phyloP scores from a whole-genome alignment of 1,140 invertebrate genomes.

The Pseudomyrmex concolor region DNA sequence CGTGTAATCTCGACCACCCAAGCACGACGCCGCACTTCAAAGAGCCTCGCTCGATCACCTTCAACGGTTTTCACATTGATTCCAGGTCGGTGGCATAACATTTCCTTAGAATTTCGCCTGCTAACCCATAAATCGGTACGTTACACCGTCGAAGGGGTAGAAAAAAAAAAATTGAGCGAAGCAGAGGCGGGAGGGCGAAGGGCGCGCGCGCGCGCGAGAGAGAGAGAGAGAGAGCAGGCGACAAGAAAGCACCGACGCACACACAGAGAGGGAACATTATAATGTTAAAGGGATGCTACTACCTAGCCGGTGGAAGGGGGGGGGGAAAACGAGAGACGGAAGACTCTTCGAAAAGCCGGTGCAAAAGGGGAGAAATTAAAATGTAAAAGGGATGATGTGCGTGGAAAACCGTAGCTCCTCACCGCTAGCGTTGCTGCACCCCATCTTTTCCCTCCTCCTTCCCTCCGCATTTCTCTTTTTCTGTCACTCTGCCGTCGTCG shows the following conservation, averaged over 20 bases:
- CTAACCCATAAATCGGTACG: conserved; percentile 81
- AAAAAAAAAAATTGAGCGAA: conserved; percentile 63
- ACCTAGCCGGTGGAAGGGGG: conserved; percentile 67
- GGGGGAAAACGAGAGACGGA: conserved; percentile 38
- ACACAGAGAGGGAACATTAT: conserved; percentile 77
- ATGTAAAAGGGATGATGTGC: conserved; percentile 84
- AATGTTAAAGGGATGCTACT: conserved; percentile 83
- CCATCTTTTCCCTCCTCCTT: conserved; percentile 14
- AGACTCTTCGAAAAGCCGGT: conserved; percentile 78
- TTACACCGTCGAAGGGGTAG: conserved; percentile 74
- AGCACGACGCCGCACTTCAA: conserved; percentile 5
- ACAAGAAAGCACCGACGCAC: conserved; percentile 16
- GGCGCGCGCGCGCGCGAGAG: background rate
- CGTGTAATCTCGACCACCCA: background rate
- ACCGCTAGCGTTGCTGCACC: background rate
- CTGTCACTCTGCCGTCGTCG: conserved; percentile 5
- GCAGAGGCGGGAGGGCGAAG: conserved; percentile 51
- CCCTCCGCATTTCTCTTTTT: conserved; percentile 42
- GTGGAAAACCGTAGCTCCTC: conserved; percentile 77
- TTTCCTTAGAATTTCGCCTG: conserved; percentile 79
- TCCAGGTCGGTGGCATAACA: conserved; percentile 80
- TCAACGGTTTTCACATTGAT: conserved; percentile 81
- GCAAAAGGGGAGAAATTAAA: conserved; percentile 84
- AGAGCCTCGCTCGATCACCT: conserved; percentile 24
- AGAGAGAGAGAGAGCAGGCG: conserved; percentile 60